Conservation (phyloP, 1,140 invertebrate genomes). For the Drosophila ercepeae region DNA sequence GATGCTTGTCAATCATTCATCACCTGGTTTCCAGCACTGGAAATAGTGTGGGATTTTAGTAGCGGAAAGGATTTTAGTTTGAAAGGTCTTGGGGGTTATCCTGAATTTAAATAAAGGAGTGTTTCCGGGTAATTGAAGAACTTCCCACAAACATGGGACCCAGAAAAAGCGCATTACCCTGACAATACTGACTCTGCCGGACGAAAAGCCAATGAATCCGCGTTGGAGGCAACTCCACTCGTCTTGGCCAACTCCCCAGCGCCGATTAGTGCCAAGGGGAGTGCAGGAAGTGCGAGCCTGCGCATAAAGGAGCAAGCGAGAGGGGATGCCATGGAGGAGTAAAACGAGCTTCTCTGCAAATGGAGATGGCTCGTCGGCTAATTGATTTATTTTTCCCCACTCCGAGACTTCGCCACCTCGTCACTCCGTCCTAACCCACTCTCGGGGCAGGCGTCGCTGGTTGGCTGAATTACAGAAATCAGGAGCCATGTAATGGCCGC, state of each 20-base stretch:
- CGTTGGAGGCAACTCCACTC: conserved; percentile 34
- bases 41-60: too few species aligned
- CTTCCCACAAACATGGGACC: background rate
- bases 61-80: too few species aligned
- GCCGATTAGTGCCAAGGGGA: background rate
- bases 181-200: conserved; percentile 46
- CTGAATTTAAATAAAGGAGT: too few species aligned
- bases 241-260: conserved; percentile 11
- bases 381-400: conserved; percentile 64
- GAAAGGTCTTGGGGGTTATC: too few species aligned
- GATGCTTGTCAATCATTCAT: conserved; percentile 43
- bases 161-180: conserved; percentile 66
- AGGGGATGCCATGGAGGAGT: background rate
- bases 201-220: conserved; percentile 58
- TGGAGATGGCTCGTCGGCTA: conserved; percentile 49
- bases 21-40: conserved; percentile 6
- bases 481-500: conserved; percentile 56
- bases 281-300: conserved; percentile 12
- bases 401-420: background rate
- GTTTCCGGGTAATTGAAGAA: too few species aligned
- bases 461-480: conserved; percentile 47
- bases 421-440: background rate
- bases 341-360: conserved; percentile 17
- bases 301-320: conserved; percentile 15
- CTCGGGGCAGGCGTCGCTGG: conserved; percentile 16